These are phyloP conservation scores for Champsocephalus gunnari DNA, from an alignment of 2,797 vertebrate genomes.

Conservation along the genomic window DNA sequence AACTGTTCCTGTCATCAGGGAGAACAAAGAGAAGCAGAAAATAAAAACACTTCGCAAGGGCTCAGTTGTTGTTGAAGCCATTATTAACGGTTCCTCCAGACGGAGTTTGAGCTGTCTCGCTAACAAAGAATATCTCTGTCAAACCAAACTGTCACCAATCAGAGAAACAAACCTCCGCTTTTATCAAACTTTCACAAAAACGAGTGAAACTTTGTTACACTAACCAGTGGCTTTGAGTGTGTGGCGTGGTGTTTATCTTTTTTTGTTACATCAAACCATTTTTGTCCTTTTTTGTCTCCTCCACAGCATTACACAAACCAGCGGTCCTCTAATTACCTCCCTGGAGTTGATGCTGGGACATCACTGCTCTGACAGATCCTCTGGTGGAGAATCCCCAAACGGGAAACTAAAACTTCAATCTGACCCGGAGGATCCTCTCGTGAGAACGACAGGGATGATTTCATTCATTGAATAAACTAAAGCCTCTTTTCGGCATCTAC, in stretches of 20 bases:
- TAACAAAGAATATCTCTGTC: constrained; percentile 34
- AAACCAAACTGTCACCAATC: constrained; percentile 42
- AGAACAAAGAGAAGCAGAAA: constrained; percentile 3
- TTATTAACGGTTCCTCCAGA: constrained; percentile 17
- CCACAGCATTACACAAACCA: neutral
- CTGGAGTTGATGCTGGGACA: constrained; percentile 3
- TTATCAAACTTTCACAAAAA: constrained; percentile 22
- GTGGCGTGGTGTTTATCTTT: neutral
- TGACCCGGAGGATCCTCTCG: neutral
- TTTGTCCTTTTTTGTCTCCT: neutral
- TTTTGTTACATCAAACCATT: neutral
- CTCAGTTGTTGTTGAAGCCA: neutral
- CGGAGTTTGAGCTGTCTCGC: constrained; percentile 22
- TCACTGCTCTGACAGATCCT: constrained; percentile 10
- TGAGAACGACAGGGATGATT: neutral
- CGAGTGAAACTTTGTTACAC: neutral
- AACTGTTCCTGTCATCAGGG: constrained; percentile 12
- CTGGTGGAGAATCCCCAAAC: neutral
- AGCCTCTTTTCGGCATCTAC: no score
- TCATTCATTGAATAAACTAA: constrained; percentile 1
- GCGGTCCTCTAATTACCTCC: constrained; percentile 16
- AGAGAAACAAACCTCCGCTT: constrained; percentile 18
- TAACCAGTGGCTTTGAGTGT: neutral
- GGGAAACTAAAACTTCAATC: neutral
- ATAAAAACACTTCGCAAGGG: constrained; percentile 26